Evolutionary conservation across 2,797 vertebrate species (phyloP).

Genomic region (Vespertilio murinus): DNA sequence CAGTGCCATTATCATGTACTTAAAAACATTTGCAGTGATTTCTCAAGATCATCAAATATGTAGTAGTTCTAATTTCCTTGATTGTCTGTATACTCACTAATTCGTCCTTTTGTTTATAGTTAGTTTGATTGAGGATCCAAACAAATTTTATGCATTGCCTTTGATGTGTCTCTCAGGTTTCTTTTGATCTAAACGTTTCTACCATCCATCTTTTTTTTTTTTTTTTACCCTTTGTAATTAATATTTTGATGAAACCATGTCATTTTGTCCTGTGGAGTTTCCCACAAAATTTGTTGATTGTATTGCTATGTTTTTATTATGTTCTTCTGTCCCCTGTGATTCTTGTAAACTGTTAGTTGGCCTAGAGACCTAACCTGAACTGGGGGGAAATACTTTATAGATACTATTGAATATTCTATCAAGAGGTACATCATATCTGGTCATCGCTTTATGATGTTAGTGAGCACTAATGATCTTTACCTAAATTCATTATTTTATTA

Average conservation of each 20-base stretch:
- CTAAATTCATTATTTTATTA: slow-evolving; percentile 32
- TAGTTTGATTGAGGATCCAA: neutral
- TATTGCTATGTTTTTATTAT: neutral
- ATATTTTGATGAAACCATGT: neutral
- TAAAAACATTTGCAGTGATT: neutral
- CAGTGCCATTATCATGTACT: neutral
- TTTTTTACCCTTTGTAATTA: neutral
- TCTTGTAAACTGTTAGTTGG: neutral
- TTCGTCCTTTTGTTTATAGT: neutral
- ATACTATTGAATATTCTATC: neutral
- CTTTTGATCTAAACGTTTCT: slow-evolving; percentile 31
- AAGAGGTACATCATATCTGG: neutral
- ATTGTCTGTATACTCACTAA: neutral
- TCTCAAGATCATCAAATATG: neutral
- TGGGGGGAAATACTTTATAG: neutral
- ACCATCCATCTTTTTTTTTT: neutral
- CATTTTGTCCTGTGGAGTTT: neutral
- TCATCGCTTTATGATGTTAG: neutral
- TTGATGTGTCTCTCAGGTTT: neutral
- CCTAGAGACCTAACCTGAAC: neutral
- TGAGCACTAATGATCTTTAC: neutral
- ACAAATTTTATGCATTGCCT: neutral
- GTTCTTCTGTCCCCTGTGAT: neutral
- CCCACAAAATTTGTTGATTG: neutral
- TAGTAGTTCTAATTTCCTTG: neutral